Evolutionary conservation across 2,797 vertebrate genomes (phyloP), one percentile per base, ranked within the genome.

Genomic region (Danio tinwini): DNA sequence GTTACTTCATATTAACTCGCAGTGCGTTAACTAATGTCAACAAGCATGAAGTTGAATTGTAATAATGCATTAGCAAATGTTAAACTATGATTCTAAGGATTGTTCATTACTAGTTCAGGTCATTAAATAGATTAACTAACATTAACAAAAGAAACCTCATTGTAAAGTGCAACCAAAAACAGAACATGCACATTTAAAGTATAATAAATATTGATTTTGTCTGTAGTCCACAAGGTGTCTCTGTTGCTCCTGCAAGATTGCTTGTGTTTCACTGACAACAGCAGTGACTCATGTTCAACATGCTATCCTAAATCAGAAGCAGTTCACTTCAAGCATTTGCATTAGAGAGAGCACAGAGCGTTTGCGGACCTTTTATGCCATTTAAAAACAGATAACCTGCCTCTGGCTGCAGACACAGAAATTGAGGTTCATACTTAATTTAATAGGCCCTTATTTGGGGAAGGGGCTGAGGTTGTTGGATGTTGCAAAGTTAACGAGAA

Each of bases 171-270:
- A 29, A 29, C 29, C 21, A 72, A 78, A 2, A 47, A 29, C 45
- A 70, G 45, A 79, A 49, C 47, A 59, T 17, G 21, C 59, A 37
- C 16, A 80, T 29, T 13, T 40, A 50, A 2, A 50, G 52, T 62
- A 53, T 55, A 67, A 40, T 49, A 76, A 44, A 44, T 47, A 14
- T 19, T 7, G 6, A 77, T 58, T 75, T 76, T 14, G 52, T 5
- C 37, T 5, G 73, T 62, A 61, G 29, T 64, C 76, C 84, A 83
- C 81, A 44, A 84, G 83, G 53, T 76, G 85, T 83, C 83, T 16
- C 85, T 77, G n/a, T 81, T 67, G 52, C 47, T 61, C 45, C 50
- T 68, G n/a, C 53, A 77, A 70, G 44, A 17, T 69, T 42, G 29
- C 55, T 39, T 39, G 37, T n/a, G 44, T 76, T 17, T 14, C 50